phyloP scores from a whole-genome alignment of 2,888 invertebrate species.

The Patella pellucida region DNA sequence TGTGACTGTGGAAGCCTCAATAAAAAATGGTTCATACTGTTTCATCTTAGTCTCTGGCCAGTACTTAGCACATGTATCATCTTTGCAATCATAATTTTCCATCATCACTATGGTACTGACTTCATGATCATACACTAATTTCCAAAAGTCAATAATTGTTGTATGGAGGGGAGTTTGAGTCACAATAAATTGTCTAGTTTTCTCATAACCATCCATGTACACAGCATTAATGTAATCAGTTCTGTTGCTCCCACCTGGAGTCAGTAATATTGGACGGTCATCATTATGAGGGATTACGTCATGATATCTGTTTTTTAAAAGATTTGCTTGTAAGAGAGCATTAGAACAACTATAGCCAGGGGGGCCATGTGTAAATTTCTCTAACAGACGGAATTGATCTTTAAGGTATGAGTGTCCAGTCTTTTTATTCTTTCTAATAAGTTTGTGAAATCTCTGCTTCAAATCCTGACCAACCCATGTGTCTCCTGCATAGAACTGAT shows the following conservation, averaged over 20 bases:
- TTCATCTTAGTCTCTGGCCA: conserved; percentile 58
- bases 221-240: conserved; percentile 70
- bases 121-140: conserved; percentile 65
- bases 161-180: conserved; percentile 68
- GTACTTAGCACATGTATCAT: conserved; percentile 64
- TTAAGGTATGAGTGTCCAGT: conserved; percentile 58
- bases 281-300: conserved; percentile 61
- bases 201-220: conserved; percentile 63
- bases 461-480: conserved; percentile 57
- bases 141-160: conserved; percentile 70
- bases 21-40: conserved; percentile 60
- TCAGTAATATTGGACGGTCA: conserved; percentile 49
- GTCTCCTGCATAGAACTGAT: conserved; percentile 62
- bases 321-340: conserved; percentile 53
- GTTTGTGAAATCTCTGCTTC: conserved; percentile 49
- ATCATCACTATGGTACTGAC: conserved; percentile 65
- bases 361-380: conserved; percentile 54
- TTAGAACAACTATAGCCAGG: conserved; percentile 43
- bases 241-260: conserved; percentile 48
- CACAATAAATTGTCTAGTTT: conserved; percentile 60
- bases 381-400: conserved; percentile 64
- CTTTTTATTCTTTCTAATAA: conserved; percentile 53
- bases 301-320: conserved; percentile 61
- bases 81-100: conserved; percentile 61
- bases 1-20: conserved; percentile 53